Evolutionary conservation across 2,888 invertebrate genomes (phyloP).

Genomic region (Lomographa bimaculata): DNA sequence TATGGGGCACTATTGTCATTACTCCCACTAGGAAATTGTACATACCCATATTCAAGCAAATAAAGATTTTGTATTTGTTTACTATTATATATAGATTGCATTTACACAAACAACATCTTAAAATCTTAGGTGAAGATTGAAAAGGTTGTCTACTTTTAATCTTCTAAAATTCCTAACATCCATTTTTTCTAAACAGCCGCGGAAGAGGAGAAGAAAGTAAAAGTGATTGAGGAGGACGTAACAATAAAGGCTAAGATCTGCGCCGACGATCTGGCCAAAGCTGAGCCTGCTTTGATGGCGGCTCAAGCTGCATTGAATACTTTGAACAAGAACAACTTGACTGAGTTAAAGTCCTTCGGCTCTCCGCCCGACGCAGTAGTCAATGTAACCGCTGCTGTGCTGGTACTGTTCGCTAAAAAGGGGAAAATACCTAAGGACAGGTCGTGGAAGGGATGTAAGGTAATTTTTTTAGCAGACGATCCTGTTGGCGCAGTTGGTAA

Average conservation of each 20-base stretch:
- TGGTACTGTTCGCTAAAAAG: slow-evolving; percentile 92
- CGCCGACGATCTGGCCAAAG: slow-evolving; percentile 94
- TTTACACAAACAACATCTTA: not conserved
- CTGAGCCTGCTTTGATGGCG: slow-evolving; percentile 94
- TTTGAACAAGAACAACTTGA: slow-evolving; percentile 95
- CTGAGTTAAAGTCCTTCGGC: slow-evolving; percentile 97
- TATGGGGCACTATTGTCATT: too few species aligned
- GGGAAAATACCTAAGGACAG: slow-evolving; percentile 95
- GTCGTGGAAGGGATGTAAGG: slow-evolving; percentile 96
- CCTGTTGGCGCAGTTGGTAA: too few species aligned
- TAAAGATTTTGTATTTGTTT: too few species aligned
- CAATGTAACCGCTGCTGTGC: slow-evolving; percentile 93
- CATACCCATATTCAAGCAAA: too few species aligned
- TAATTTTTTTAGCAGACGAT: too few species aligned
- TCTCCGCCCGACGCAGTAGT: slow-evolving; percentile 95
- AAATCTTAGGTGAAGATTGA: too few species aligned
- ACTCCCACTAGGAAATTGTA: too few species aligned
- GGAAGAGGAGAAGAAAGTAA: slow-evolving; percentile 95
- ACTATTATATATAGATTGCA: too few species aligned
- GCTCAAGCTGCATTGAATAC: slow-evolving; percentile 96
- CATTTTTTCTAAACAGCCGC: slow-evolving; percentile 72
- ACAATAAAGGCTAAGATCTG: slow-evolving; percentile 93
- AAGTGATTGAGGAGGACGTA: slow-evolving; percentile 94
- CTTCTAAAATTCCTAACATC: too few species aligned
- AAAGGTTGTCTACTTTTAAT: too few species aligned